phyloP scores from a whole-genome alignment of 2,888 invertebrate species.

The Drosophila stalkeri region DNA sequence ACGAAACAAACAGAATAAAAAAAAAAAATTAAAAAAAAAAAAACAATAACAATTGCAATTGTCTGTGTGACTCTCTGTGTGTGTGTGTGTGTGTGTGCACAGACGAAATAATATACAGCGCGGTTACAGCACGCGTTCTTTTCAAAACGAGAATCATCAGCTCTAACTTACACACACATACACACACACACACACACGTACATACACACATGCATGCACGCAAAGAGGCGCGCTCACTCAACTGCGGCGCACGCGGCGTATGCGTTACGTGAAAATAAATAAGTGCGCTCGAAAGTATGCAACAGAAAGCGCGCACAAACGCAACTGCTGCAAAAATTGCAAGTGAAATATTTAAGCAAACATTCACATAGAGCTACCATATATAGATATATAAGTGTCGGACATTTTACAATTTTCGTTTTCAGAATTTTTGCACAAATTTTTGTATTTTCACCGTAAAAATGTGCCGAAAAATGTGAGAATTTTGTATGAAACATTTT shows the following conservation, averaged over 20 bases:
- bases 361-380: background rate
- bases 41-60: conserved; percentile 31
- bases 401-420: conserved; percentile 7
- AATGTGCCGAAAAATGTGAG: background rate
- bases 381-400: conserved; percentile 1
- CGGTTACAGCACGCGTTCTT: conserved; percentile 39
- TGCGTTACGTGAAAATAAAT: conserved; percentile 67
- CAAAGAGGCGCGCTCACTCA: background rate
- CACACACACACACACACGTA: background rate
- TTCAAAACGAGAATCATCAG: conserved; percentile 48
- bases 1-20: conserved; percentile 57
- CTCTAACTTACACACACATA: conserved; percentile 41
- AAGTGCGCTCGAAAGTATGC: conserved; percentile 60
- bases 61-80: conserved; percentile 16
- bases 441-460: conserved; percentile 7
- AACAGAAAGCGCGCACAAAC: conserved; percentile 30
- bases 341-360: conserved; percentile 36
- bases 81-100: conserved; percentile 27
- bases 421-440: background rate
- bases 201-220: background rate
- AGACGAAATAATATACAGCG: conserved; percentile 60
- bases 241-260: conserved; percentile 32
- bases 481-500: background rate
- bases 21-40: conserved; percentile 26
- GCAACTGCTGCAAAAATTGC: conserved; percentile 24